Evolutionary conservation across 2,113 vertebrate species (phyloP).

Genomic region (Chloropsis cyanopogon): DNA sequence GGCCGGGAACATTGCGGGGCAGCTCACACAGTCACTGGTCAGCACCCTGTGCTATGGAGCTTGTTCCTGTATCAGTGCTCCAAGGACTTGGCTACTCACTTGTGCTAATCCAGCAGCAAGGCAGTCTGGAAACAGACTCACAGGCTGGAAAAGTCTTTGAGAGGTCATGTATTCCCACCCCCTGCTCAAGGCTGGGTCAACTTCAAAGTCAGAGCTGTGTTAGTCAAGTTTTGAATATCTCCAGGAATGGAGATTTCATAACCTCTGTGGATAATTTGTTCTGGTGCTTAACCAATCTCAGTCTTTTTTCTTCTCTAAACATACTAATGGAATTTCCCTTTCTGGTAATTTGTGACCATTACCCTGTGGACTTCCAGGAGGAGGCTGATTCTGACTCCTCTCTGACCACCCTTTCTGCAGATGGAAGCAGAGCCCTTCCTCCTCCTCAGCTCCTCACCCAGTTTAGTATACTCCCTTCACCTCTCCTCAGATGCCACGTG

Average conservation of each 20-base stretch:
- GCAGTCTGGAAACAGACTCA: background rate
- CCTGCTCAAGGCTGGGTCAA: background rate
- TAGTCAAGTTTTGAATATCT: background rate
- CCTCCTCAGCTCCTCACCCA: background rate
- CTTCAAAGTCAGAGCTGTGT: constrained; percentile 25
- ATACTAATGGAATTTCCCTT: constrained; percentile 2
- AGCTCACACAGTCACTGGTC: background rate
- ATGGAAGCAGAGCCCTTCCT: background rate
- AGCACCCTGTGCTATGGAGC: background rate
- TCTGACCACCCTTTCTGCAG: background rate
- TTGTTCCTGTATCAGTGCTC: background rate
- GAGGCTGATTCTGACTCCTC: background rate
- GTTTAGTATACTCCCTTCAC: background rate
- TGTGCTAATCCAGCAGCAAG: background rate
- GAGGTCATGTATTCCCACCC: background rate
- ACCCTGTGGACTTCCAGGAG: background rate
- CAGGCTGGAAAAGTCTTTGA: background rate
- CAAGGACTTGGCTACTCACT: background rate
- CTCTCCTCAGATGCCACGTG: background rate
- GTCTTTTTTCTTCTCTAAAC: background rate
- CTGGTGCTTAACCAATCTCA: background rate
- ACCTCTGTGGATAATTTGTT: constrained; percentile 9
- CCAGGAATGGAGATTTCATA: constrained; percentile 43
- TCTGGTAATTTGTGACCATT: background rate
- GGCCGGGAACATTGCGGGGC: background rate